Evolutionary conservation across 2,888 invertebrate species (phyloP), one percentile per base, ranked within the genome.

Genomic region (Mactromeris polynyma): DNA sequence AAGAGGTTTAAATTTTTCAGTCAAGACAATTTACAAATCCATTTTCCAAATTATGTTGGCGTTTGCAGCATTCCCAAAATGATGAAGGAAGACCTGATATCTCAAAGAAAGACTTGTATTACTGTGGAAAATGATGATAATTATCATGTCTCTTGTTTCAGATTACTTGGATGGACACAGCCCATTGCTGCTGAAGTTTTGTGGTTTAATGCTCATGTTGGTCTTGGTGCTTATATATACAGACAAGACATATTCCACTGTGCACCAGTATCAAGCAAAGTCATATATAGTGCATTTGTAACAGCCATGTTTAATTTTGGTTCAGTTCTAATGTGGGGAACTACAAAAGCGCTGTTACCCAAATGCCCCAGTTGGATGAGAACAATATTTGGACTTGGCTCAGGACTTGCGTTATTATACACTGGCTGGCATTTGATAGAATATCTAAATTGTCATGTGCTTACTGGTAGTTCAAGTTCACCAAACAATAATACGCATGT

Each of bases 271-370:
- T 93, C 97, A 97, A 46, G 98, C 98, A 97, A 98, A 98, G 97
- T 98, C 33, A 93, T 96, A 85, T 97, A 96, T 95, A 96, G 96
- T 90, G 96, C 97, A 4, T 97, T 97, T 92, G 96, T 97, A 21
- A 93, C 96, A 0, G 94, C 98, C 17, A 97, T 99, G 36, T 98
- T 99, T 97, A 98, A 98, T 92, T 98, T 99, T 96, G 99, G 99
- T 21, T 98, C 99, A 0, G 98, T 99, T 80, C 97, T 99, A 87
- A 97, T 98, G 91, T 99, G 99, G 98, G 99, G 99, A 14, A 98
- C 99, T 58, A 97, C 98, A 69, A 98, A 98, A 95, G 98, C 98
- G 93, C 97, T 98, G 58, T 97, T 99, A 79, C 98, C 98, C 0
- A 97, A 98, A 93, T 98, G 98, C 96, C 97, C 98, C 73, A 96